Percentiles rank a stretch among this genome's conserved stretches.
phyloP scores from a whole-genome alignment of 1,140 invertebrate genomes.

The Metopolophium dirhodum region DNA sequence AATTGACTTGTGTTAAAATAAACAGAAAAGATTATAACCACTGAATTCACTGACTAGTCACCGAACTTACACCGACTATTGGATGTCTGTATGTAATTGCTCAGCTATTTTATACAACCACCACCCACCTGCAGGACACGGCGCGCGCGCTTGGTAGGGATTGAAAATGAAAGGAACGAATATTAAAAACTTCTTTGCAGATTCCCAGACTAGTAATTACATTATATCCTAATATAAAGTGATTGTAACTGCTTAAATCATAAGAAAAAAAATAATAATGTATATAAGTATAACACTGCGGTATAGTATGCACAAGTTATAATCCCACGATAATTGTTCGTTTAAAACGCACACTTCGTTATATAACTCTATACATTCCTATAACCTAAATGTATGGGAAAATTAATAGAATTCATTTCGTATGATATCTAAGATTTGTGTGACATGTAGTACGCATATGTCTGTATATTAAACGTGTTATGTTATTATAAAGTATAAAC shows the following conservation, averaged over 20 bases:
- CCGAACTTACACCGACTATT: slow-evolving; percentile 53
- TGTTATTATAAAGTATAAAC: no score
- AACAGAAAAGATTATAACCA: slow-evolving; percentile 16
- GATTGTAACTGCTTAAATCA: slow-evolving; percentile 40
- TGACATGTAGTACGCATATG: not conserved
- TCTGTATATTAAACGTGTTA: no score
- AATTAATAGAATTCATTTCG: not conserved
- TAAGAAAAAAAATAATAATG: slow-evolving; percentile 18
- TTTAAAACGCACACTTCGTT: slow-evolving; percentile 9
- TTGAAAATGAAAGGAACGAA: slow-evolving; percentile 53
- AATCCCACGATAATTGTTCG: slow-evolving; percentile 37
- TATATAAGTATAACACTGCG: not conserved
- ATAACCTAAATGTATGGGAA: not conserved
- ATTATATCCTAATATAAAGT: slow-evolving; percentile 47
- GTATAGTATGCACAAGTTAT: not conserved
- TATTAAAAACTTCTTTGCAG: slow-evolving; percentile 51
- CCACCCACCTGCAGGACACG: slow-evolving; percentile 54
- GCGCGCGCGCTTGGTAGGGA: slow-evolving; percentile 46
- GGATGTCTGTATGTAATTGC: slow-evolving; percentile 44
- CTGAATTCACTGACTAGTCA: slow-evolving; percentile 45
- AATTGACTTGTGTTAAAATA: not conserved
- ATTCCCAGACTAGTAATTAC: slow-evolving; percentile 53
- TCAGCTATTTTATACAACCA: slow-evolving; percentile 52
- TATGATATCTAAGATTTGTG: not conserved
- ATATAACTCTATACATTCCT: not conserved